Conservation (phyloP, 2,797 vertebrate genomes). For the Coregonus sp. region DNA sequence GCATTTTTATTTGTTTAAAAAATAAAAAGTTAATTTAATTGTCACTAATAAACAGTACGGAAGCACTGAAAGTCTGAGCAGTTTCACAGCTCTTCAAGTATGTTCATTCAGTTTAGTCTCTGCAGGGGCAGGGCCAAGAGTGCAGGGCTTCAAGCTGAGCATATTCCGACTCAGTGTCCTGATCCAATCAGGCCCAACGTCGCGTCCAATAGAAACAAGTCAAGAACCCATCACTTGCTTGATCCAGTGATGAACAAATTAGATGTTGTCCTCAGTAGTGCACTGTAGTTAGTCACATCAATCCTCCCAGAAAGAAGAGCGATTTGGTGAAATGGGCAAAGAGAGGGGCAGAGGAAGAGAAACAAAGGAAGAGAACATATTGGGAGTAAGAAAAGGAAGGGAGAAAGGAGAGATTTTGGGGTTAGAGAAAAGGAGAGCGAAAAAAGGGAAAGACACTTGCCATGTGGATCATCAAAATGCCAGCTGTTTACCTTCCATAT, state of each 20-base stretch:
- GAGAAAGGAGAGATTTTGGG: slow-evolving; percentile 18
- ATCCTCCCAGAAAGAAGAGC: not conserved
- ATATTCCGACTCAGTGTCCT: slow-evolving; percentile 74
- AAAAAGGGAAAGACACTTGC: slow-evolving; percentile 36
- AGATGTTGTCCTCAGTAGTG: slow-evolving; percentile 55
- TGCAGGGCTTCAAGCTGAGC: slow-evolving; percentile 44
- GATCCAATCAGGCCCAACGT: slow-evolving; percentile 76
- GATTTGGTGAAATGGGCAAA: slow-evolving; percentile 1
- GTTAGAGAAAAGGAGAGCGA: not conserved
- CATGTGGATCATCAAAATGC: slow-evolving; percentile 27
- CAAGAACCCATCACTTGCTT: slow-evolving; percentile 54
- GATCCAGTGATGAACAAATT: slow-evolving; percentile 59
- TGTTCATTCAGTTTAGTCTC: slow-evolving; percentile 79
- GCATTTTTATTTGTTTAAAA: slow-evolving; percentile 82
- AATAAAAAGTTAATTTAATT: slow-evolving; percentile 79
- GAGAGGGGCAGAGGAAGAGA: not conserved
- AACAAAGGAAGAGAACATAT: too few relatives aligned
- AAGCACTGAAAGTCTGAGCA: slow-evolving; percentile 97
- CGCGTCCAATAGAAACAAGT: slow-evolving; percentile 46
- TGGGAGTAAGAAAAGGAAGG: slow-evolving; percentile 3
- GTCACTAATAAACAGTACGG: slow-evolving; percentile 93
- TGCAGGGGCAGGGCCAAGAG: slow-evolving; percentile 45
- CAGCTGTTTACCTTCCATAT: slow-evolving; percentile 59
- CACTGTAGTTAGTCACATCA: slow-evolving; percentile 31
- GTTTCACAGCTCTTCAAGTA: slow-evolving; percentile 95